Evolutionary conservation across 2,888 invertebrate species (phyloP), one percentile per base, ranked within the genome.

Genomic region (Resseliella maxima): DNA sequence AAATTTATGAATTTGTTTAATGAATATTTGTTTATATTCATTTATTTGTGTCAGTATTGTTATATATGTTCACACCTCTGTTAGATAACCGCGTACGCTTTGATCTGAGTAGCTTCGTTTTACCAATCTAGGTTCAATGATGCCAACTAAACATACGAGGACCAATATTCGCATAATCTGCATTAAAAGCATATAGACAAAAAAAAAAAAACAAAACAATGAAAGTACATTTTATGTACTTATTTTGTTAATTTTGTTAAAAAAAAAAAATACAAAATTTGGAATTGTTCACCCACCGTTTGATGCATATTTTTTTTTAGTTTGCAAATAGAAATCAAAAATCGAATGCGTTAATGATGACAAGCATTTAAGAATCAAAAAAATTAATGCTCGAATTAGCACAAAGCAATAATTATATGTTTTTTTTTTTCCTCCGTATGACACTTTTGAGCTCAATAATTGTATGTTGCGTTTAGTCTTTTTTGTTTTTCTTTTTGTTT

Each of bases 61-160:
- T 85, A 59, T 5, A 86, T 81, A 31, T 59, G 24, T 24, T 24
- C 27, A 81, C 92, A 96, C 96, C 94, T 96, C 96, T 21, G 96
- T 95, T 89, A 96, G 92, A 90, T 96, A 97, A 90, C 94, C 96
- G 89, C 94, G 93, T 85, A 97, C 94, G 87, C 96, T 95, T 90
- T 95, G 94, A 90, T 97, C 96, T 85, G 95, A 95, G 90, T 95
- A 94, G 90, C 95, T 95, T 89, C 95, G 92, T 90, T 94, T 95
- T 24, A 91, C 91, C 87, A 93, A 92, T 86, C 92, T 36, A 27
- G 86, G 89, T 87, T 83, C 83, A n/a, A 83, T 83, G 83, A 38
- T n/a, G 18, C 36, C 83, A 83, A 83, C 6, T n/a, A 83, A 24
- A 21, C 83, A 83, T n/a, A 83, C 38, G 3, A 83, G 15, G n/a